Evolutionary conservation across 2,113 vertebrate species (phyloP).

Genomic region (Pangasianodon gigas): DNA sequence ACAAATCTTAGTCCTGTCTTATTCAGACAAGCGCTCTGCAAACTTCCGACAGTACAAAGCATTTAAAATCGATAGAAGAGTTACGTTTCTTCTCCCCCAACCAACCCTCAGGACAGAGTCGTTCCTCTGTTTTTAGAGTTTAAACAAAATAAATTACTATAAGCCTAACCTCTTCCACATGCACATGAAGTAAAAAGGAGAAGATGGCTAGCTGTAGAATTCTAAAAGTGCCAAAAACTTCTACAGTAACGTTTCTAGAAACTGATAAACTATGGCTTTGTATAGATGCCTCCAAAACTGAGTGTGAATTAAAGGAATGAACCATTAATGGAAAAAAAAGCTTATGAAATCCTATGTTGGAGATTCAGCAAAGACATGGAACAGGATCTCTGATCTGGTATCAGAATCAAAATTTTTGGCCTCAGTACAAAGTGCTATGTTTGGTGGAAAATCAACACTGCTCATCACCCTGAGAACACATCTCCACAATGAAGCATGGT

Average conservation of each 20-base stretch:
- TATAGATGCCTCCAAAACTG: not conserved
- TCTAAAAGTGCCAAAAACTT: not conserved
- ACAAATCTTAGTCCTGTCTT: not conserved
- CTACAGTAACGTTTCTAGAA: not conserved
- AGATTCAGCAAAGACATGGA: too few relatives aligned
- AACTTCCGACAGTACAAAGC: not conserved
- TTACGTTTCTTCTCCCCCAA: not conserved
- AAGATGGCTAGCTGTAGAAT: not conserved
- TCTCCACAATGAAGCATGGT: not conserved
- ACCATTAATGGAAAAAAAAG: not conserved
- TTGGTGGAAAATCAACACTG: not conserved
- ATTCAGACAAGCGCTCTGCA: too few relatives aligned
- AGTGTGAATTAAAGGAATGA: not conserved
- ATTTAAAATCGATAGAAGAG: not conserved
- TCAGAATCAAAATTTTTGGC: not conserved
- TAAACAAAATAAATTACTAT: not conserved
- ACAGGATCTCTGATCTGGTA: too few relatives aligned
- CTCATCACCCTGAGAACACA: not conserved
- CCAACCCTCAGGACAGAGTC: not conserved
- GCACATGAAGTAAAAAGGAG: not conserved
- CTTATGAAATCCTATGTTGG: too few relatives aligned
- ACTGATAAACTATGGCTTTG: not conserved
- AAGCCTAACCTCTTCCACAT: not conserved
- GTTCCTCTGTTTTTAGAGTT: not conserved
- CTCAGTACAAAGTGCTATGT: not conserved